These are phyloP conservation scores for Mythimna albipuncta DNA, from an alignment of 2,888 invertebrate species.

Conservation along the genomic window DNA sequence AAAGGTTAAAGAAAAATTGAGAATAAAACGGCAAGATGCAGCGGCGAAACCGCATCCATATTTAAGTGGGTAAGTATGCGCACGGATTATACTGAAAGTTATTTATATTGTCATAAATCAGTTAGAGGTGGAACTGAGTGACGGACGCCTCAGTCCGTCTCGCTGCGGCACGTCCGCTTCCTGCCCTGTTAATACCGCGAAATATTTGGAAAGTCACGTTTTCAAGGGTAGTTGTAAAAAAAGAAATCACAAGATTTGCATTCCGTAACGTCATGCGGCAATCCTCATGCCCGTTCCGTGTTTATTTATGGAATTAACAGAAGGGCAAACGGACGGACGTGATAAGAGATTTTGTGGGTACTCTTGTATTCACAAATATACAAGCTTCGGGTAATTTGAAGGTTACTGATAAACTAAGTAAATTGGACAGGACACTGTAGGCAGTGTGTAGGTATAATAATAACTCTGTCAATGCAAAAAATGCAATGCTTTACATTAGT, in stretches of 20 bases:
- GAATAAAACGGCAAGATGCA: constrained; percentile 17
- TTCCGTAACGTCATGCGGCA: constrained; percentile 50
- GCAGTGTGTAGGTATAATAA: constrained; percentile 19
- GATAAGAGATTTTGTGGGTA: constrained; percentile 67
- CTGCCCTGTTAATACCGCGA: constrained; percentile 64
- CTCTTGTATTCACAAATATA: constrained; percentile 50
- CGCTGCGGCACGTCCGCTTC: constrained; percentile 66
- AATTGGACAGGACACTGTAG: constrained; percentile 48
- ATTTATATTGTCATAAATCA: constrained; percentile 55
- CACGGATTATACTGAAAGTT: constrained; percentile 60
- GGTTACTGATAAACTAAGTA: constrained; percentile 63
- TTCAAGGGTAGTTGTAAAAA: constrained; percentile 77
- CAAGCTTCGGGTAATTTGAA: constrained; percentile 48
- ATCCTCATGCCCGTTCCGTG: constrained; percentile 70
- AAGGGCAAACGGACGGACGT: constrained; percentile 71
- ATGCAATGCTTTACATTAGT: constrained; percentile 7
- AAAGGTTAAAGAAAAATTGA: constrained; percentile 32
- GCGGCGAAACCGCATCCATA: constrained; percentile 29
- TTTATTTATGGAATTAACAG: constrained; percentile 77
- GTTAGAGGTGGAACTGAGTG: constrained; percentile 64
- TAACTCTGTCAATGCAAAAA: constrained; percentile 25
- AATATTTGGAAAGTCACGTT: constrained; percentile 76
- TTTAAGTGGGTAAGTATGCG: constrained; percentile 23
- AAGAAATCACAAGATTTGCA: constrained; percentile 73
- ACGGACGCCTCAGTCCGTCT: constrained; percentile 39